Conservation (phyloP, 2,113 vertebrate species). For the Tetrao urogallus region DNA sequence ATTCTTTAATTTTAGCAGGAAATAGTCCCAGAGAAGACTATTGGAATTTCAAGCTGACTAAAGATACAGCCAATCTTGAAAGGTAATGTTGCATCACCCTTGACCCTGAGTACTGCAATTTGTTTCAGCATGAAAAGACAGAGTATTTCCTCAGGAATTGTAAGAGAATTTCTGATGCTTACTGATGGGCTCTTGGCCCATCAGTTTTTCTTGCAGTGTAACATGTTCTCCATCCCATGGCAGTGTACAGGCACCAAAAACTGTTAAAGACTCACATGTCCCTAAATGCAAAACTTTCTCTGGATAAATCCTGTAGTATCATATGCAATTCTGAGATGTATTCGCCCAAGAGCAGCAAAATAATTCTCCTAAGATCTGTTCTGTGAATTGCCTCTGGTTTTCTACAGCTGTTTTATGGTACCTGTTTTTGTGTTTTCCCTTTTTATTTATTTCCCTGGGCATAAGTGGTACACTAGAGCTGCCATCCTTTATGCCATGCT, state of each 20-base stretch:
- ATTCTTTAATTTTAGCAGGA: background rate
- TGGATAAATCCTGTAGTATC: background rate
- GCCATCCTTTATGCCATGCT: background rate
- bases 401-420: background rate
- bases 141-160: background rate
- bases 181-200: background rate
- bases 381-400: background rate
- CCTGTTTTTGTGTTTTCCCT: background rate
- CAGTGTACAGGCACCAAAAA: fast-evolving
- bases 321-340: background rate
- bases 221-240: background rate
- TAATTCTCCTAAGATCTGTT: background rate
- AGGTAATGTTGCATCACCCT: background rate
- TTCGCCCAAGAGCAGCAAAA: background rate
- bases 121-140: background rate
- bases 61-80: background rate
- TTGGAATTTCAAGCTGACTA: background rate
- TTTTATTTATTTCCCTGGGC: background rate
- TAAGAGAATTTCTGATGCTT: background rate
- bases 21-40: background rate
- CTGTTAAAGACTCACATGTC: background rate
- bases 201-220: background rate
- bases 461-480: background rate
- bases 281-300: background rate
- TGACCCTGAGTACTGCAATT: background rate